Conservation (phyloP, 2,888 invertebrate species). For the Tetanocera ferruginea region DNA sequence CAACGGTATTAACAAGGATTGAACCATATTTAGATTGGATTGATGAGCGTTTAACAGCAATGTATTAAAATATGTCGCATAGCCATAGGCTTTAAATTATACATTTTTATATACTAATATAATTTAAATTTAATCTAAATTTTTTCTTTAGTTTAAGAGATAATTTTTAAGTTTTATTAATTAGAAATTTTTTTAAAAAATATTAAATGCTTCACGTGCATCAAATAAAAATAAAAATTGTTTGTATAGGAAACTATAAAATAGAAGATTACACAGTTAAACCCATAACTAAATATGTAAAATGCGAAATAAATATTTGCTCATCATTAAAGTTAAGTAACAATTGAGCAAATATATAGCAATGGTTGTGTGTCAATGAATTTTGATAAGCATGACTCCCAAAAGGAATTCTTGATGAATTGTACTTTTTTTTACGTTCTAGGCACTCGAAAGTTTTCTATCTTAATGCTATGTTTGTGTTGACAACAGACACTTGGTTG, state of each 20-base stretch:
- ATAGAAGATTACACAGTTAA: neutral
- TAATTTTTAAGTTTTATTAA: too few species aligned
- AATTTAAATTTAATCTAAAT: neutral
- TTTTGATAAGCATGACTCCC: neutral
- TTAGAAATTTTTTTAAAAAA: too few species aligned
- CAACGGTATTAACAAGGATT: constrained; percentile 63
- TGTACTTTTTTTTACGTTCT: constrained; percentile 10
- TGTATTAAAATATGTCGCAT: neutral
- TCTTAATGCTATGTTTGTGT: neutral
- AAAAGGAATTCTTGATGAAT: neutral
- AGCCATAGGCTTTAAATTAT: neutral
- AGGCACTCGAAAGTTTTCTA: constrained; percentile 10
- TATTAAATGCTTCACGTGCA: too few species aligned
- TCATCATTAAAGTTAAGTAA: neutral
- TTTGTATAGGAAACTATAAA: neutral
- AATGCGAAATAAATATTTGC: neutral
- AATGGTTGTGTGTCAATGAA: neutral
- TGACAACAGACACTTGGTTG: neutral
- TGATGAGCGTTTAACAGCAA: constrained; percentile 52
- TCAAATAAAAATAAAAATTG: too few species aligned
- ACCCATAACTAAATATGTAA: neutral
- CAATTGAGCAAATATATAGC: neutral
- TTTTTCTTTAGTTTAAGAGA: neutral
- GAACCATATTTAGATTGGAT: constrained; percentile 63
- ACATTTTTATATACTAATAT: neutral